phyloP scores from a whole-genome alignment of 2,888 invertebrate genomes.

The Nysson spinosus region DNA sequence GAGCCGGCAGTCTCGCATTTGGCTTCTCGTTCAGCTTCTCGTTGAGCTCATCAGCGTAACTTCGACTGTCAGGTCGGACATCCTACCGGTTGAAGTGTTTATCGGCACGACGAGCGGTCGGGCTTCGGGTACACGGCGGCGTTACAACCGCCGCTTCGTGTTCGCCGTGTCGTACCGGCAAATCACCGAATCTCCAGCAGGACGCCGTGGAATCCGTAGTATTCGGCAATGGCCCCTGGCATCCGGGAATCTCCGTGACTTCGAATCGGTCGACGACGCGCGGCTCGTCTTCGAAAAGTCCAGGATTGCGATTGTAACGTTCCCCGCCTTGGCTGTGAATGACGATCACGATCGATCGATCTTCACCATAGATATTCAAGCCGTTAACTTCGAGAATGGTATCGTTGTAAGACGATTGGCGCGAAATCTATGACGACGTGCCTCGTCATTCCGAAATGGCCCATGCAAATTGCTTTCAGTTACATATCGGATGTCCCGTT shows the following conservation, averaged over 20 bases:
- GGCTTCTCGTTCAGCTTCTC: no score
- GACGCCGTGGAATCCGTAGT: slow-evolving; percentile 55
- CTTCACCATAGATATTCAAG: no score
- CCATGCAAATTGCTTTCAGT: no score
- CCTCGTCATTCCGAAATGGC: no score
- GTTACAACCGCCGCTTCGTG: slow-evolving; percentile 60
- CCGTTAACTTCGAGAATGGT: no score
- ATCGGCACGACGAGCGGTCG: slow-evolving; percentile 46
- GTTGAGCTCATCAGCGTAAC: slow-evolving; percentile 67
- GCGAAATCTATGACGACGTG: no score
- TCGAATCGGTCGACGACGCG: slow-evolving; percentile 24
- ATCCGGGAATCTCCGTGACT: slow-evolving; percentile 49
- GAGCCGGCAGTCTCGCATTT: slow-evolving; percentile 33
- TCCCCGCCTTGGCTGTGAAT: not conserved
- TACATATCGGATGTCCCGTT: no score
- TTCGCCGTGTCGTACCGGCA: slow-evolving; percentile 60
- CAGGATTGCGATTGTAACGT: slow-evolving; percentile 43
- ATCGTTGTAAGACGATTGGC: no score
- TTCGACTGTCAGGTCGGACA: slow-evolving; percentile 62
- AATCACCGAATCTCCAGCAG: slow-evolving; percentile 60
- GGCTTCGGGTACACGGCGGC: slow-evolving; percentile 45
- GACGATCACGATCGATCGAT: not conserved
- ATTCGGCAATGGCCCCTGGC: slow-evolving; percentile 45
- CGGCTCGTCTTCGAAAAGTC: slow-evolving; percentile 37
- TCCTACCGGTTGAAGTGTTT: slow-evolving; percentile 62